Evolutionary conservation across 2,113 vertebrate species (phyloP).

Genomic region (Cyanoramphus novaezelandiae): DNA sequence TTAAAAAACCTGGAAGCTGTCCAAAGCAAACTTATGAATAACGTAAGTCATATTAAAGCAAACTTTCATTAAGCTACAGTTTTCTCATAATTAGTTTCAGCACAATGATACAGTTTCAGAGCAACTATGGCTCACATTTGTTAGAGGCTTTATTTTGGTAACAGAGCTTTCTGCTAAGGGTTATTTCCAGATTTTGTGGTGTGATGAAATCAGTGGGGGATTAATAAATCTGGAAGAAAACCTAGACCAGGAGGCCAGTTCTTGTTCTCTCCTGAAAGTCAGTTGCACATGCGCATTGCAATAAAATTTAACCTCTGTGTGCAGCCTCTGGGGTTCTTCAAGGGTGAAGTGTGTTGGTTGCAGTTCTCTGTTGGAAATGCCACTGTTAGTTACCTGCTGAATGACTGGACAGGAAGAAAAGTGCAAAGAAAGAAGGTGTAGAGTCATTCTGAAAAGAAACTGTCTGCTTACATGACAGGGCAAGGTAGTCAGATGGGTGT

Average conservation of each 20-base stretch:
- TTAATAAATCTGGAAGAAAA: neutral
- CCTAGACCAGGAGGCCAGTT: neutral
- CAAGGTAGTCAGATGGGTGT: neutral
- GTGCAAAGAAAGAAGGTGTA: fast-evolving
- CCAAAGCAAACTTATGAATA: constrained; percentile 63
- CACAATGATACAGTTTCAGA: constrained; percentile 36
- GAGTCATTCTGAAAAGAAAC: neutral
- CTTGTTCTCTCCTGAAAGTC: neutral
- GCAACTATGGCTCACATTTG: neutral
- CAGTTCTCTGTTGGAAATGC: neutral
- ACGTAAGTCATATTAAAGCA: constrained; percentile 63
- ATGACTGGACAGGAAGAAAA: neutral
- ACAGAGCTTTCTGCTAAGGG: constrained; percentile 31
- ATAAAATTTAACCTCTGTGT: neutral
- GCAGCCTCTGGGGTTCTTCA: neutral
- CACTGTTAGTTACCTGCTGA: neutral
- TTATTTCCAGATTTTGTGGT: neutral
- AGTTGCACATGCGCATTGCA: fast-evolving
- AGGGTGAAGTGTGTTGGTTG: neutral
- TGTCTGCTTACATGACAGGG: neutral
- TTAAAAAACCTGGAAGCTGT: constrained; percentile 50
- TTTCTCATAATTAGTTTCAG: constrained; percentile 62
- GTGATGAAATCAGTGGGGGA: neutral
- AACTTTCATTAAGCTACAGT: constrained; percentile 60
- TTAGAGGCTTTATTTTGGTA: neutral